Evolutionary conservation across 2,888 invertebrate species (phyloP).

Genomic region (Euproctis similis): DNA sequence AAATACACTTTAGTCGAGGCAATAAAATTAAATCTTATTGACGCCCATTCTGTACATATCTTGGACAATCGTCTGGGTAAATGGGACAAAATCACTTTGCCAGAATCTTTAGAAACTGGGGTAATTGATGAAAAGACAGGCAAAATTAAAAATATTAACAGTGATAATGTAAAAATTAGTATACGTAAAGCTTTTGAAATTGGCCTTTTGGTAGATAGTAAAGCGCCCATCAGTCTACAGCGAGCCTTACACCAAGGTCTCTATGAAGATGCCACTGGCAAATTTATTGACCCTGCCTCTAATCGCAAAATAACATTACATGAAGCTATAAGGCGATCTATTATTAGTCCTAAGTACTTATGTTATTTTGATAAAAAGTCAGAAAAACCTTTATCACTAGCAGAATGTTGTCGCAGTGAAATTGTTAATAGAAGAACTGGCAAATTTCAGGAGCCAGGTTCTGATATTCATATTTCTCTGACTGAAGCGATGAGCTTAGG

Average conservation of each 20-base stretch:
- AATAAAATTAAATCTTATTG: slow-evolving; percentile 86
- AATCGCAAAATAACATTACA: slow-evolving; percentile 87
- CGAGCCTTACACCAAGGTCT: slow-evolving; percentile 90
- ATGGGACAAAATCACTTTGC: slow-evolving; percentile 85
- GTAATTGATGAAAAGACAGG: slow-evolving; percentile 84
- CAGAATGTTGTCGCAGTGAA: slow-evolving; percentile 87
- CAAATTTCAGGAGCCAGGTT: slow-evolving; percentile 83
- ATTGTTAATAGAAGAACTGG: slow-evolving; percentile 88
- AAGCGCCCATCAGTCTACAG: slow-evolving; percentile 88
- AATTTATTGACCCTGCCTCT: slow-evolving; percentile 87
- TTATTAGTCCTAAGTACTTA: slow-evolving; percentile 86
- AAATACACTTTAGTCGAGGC: slow-evolving; percentile 88
- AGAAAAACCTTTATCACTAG: slow-evolving; percentile 81
- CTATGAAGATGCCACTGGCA: slow-evolving; percentile 87
- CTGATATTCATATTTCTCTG: slow-evolving; percentile 79
- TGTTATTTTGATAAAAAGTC: slow-evolving; percentile 87
- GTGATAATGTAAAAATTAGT: slow-evolving; percentile 80
- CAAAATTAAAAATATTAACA: slow-evolving; percentile 81
- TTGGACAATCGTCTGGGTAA: slow-evolving; percentile 85
- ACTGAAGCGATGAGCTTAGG: slow-evolving; percentile 86
- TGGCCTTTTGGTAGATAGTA: slow-evolving; percentile 86
- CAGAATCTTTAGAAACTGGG: slow-evolving; percentile 84
- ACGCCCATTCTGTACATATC: slow-evolving; percentile 88
- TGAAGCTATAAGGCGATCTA: slow-evolving; percentile 87
- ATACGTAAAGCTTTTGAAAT: slow-evolving; percentile 86